A percentile compares a stretch with the other conserved stretches of the same genome.
phyloP scores from a whole-genome alignment of 2,797 vertebrate genomes.

The Tenualosa thibaudeaui region DNA sequence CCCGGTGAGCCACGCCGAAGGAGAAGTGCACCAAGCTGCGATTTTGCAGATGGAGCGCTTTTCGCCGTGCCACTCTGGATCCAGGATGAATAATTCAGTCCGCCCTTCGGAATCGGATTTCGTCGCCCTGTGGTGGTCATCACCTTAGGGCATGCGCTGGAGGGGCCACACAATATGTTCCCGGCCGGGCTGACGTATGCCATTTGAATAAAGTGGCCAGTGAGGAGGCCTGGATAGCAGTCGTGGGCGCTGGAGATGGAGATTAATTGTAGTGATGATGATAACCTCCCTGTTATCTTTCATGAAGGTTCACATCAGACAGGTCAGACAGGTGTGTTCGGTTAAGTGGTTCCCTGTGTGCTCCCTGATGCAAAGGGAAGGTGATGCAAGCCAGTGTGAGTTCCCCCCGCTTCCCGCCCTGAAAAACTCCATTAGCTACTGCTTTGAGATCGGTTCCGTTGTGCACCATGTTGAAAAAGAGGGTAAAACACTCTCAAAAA shows the following conservation, averaged over 20 bases:
- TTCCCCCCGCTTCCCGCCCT: too few species aligned
- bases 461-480: background rate
- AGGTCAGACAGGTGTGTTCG: too few species aligned
- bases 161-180: background rate
- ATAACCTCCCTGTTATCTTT: too few species aligned
- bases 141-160: background rate
- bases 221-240: background rate
- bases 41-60: background rate
- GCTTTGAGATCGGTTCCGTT: background rate
- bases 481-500: slow-evolving; percentile 43
- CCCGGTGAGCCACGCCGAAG: background rate
- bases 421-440: too few species aligned
- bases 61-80: slow-evolving; percentile 15
- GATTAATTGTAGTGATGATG: too few species aligned
- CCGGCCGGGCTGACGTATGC: background rate
- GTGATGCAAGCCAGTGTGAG: too few species aligned
- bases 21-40: background rate
- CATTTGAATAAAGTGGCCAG: too few species aligned
- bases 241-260: too few species aligned
- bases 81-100: slow-evolving; percentile 62
- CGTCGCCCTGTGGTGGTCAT: background rate
- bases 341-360: too few species aligned
- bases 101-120: slow-evolving; percentile 46
- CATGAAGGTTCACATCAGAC: too few species aligned
- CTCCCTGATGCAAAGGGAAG: background rate